Base-by-base conservation (phyloP, 2,113 vertebrate species). In the Brachyistius frenatus region DNA sequence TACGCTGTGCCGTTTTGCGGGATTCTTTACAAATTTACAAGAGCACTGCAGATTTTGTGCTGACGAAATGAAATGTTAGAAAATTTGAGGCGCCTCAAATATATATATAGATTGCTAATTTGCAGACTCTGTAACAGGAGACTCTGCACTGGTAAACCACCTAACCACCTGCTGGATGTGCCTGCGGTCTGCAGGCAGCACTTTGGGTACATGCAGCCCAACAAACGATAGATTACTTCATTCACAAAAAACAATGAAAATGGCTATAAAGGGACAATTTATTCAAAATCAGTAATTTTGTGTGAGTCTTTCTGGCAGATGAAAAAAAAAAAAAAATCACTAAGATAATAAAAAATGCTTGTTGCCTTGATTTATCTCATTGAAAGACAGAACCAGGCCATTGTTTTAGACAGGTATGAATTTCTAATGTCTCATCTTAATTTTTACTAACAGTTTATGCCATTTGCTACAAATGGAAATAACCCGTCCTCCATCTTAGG, bases 21-120 rank as follows among this genome's bases (percentile, higher is more conserved):
- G 30, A 65, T 72, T 67, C 54, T 72, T 66, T 39, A 71, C 4
- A 41, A 75, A 78, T 65, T 81, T 76, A 81, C 74, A 73, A 53
- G 55, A 73, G 68, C 58, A 32, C 54, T 79, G 79, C 86, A 80
- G 54, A 66, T 69, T 80, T 79, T 77, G 16, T 76, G 82, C 86
- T 76, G 76, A 85, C 79, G 47, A 73, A 83, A 73, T 76, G 58
- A 85, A 82, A 82, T 16, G 35, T 57, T 74, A 61, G 78, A 84
- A 67, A 84, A 55, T 67, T 64, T 75, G 66, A 84, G 54, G 58
- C 23, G 70, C 64, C 53, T 67, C 1, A 41, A 4, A 31, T 10
- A 15, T 32, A 65, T 32, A 35, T 73, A 71, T 71, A 64, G 75
- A 68, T 23, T 41, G 62, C 35, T 56, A 50, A 41, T 82, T 58